A percentile compares a stretch with the other conserved stretches of the same genome.
phyloP scores from a whole-genome alignment of 2,888 invertebrate genomes.

The Silvanus unidentatus region DNA sequence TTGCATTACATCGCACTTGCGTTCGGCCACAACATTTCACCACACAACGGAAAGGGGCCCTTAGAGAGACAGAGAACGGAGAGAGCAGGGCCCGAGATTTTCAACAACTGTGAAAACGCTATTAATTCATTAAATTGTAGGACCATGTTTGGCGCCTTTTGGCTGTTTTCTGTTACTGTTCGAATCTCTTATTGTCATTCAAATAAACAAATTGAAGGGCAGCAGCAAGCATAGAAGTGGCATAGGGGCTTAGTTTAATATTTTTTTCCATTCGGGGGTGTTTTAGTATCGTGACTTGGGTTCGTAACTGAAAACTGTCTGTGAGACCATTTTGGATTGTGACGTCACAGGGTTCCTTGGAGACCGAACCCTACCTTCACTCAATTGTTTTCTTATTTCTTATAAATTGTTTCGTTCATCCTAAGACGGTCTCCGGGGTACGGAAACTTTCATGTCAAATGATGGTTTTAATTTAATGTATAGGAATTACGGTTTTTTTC shows the following conservation, averaged over 20 bases:
- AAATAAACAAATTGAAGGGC: no score
- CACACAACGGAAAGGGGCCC: constrained; percentile 15
- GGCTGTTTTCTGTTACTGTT: no score
- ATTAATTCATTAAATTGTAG: constrained; percentile 21
- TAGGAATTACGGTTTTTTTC: constrained; percentile 5
- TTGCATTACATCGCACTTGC: constrained; percentile 31
- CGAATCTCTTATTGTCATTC: no score
- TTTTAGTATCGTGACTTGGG: constrained; percentile 9
- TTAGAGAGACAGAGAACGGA: no score
- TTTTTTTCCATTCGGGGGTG: no score
- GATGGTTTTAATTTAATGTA: constrained; percentile 34
- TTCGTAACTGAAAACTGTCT: neutral
- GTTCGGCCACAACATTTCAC: constrained; percentile 21
- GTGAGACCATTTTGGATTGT: constrained; percentile 1
- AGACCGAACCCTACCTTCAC: constrained; percentile 37
- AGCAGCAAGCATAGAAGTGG: no score
- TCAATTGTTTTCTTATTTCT: constrained; percentile 44
- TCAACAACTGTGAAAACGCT: constrained; percentile 5
- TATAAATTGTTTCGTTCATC: constrained; percentile 42
- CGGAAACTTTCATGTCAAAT: constrained; percentile 36
- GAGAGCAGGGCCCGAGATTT: constrained; percentile 8
- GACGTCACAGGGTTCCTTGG: constrained; percentile 25
- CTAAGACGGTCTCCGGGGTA: constrained; percentile 30
- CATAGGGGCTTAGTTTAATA: no score
- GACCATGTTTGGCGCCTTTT: no score